phyloP scores from a whole-genome alignment of 1,140 invertebrate species.

The Condylostylus longicornis region DNA sequence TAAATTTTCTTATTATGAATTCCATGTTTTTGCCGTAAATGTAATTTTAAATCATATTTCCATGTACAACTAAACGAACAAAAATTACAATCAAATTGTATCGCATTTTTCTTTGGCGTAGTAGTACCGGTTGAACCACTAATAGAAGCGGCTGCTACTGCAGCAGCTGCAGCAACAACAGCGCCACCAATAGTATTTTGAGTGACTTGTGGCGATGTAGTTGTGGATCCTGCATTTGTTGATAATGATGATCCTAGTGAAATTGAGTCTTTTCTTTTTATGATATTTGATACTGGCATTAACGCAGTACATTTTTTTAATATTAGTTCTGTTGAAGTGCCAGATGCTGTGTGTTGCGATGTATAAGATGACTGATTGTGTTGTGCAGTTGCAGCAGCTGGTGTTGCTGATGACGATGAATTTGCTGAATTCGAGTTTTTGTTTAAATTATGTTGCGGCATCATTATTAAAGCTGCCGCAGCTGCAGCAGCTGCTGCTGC shows the following conservation, averaged over 20 bases:
- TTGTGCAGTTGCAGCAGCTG: constrained; percentile 5
- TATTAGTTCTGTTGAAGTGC: too few relatives aligned
- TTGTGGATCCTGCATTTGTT: too few relatives aligned
- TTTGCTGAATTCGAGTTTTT: too few relatives aligned
- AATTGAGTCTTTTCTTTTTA: too few relatives aligned
- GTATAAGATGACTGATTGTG: constrained; percentile 6
- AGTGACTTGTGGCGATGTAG: too few relatives aligned
- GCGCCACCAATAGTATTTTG: too few relatives aligned
- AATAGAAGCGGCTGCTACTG: constrained; percentile 2
- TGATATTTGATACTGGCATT: too few relatives aligned
- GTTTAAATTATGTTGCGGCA: constrained; percentile 5
- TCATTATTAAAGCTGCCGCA: constrained; percentile 20
- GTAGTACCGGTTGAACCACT: not conserved
- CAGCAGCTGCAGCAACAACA: constrained; percentile 6
- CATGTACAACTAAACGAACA: constrained; percentile 28
- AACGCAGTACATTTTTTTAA: too few relatives aligned
- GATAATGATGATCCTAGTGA: too few relatives aligned
- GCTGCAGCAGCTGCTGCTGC: constrained; percentile 2
- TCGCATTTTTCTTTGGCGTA: constrained; percentile 18
- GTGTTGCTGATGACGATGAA: not conserved
- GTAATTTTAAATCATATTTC: constrained; percentile 30
- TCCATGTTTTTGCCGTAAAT: constrained; percentile 29
- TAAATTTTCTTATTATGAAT: constrained; percentile 30
- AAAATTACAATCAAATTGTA: constrained; percentile 27
- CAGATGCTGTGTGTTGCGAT: too few relatives aligned